These are phyloP conservation scores for Calyptomena viridis DNA, from an alignment of 2,113 vertebrate genomes.

Conservation along the genomic window DNA sequence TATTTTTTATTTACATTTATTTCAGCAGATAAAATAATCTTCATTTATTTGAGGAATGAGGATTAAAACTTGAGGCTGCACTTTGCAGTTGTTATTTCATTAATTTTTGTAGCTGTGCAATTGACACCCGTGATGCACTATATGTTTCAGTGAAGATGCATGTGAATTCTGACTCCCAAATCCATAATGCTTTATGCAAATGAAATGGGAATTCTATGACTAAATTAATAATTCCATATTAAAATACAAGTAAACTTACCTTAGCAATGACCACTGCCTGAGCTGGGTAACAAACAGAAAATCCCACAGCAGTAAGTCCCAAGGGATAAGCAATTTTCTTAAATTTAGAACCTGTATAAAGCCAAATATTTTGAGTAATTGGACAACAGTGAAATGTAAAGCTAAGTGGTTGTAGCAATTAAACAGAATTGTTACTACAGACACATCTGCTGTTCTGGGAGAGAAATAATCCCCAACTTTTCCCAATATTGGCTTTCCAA, in stretches of 20 bases:
- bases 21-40: neutral
- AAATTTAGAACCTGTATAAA: constrained; percentile 79
- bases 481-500: neutral
- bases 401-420: neutral
- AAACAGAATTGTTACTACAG: neutral
- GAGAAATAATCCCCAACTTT: neutral
- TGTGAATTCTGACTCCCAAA: neutral
- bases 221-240: neutral
- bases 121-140: neutral
- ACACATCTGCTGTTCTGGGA: neutral
- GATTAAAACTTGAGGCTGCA: neutral
- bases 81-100: neutral
- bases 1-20: neutral
- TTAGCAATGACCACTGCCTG: constrained; percentile 83
- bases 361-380: constrained; percentile 6
- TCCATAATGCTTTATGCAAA: neutral
- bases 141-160: neutral
- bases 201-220: neutral
- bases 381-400: neutral
- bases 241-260: constrained; percentile 70
- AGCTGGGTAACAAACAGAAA: constrained; percentile 86
- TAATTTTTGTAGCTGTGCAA: neutral
- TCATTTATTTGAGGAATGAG: neutral
- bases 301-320: constrained; percentile 79
- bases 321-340: constrained; percentile 82